Base-by-base conservation (phyloP, 2,888 invertebrate genomes). In the Opisthograptis luteolata region DNA sequence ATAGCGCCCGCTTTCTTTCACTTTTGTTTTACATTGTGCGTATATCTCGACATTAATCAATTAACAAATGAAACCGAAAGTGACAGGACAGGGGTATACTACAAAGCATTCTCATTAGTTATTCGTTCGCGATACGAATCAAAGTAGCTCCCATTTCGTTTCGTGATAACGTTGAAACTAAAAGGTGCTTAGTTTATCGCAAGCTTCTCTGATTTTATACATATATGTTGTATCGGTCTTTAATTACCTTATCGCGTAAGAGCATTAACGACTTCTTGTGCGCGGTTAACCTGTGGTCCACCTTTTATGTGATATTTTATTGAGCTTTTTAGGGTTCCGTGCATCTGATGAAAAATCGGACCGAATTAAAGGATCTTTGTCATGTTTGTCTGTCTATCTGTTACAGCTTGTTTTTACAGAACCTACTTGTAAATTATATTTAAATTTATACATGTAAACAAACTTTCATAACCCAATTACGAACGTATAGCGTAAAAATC, bases 31-130 rank as follows among this genome's bases (percentile, higher is more conserved):
- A 25, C 35, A 46, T 43, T 52, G 54, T 53, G 40, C 36, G 41
- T 45, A 24, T 46, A 83, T 84, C 84, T 69, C 52, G 61, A 76
- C 81, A 79, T 73, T 76, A 83, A 87, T 86, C 87, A 84, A 85
- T 86, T 86, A 79, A 76, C 58, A 56, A 58, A 27, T 22, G 75
- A 81, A 84, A 87, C 74, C 65, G 84, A 86, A 84, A 87, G 83
- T 68, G 76, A 76, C 64, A 60, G 50, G 56, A 51, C 54, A 45
- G 15, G 14, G 36, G 19, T 30, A n/a, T n/a, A 39, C 44, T 61
- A 68, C 62, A 60, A 66, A 65, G 58, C 62, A 60, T 59, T 69
- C 64, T 68, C 46, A 66, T 67, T 67, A 64, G 55, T 49, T 46
- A 47, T 53, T 43, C 43, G 55, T 39, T 48, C 42, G 48, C 41